Evolutionary conservation across 2,797 vertebrate genomes (phyloP), one percentile per base, ranked within the genome.

Genomic region (Gila robusta): DNA sequence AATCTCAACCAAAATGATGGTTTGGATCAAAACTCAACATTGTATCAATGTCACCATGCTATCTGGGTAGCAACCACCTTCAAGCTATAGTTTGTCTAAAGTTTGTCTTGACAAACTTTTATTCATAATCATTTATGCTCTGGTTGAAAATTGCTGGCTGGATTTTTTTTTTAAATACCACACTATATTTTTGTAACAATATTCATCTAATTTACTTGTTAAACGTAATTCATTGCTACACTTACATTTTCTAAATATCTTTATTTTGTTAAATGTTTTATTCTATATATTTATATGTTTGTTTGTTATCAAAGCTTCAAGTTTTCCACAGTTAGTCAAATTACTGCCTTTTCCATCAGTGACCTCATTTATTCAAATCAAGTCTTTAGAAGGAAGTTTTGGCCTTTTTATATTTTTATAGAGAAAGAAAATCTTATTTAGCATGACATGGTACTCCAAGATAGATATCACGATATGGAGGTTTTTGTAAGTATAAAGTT

Each of bases 291-390:
- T 78, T 41, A 2, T 3, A 16, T 74, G 26, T 17, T 35, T 67
- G 28, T n/a, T 39, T 41, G 28, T 54, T 7, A 19, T 12, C 16
- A 49, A 52, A 76, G 14, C 19, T 19, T 35, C 17, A 39, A 37
- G 11, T 78, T 59, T 78, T 78, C 35, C 49, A 35, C 28, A 37
- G 26, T 23, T 32, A 56, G 32, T 37, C 49, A 77, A 56, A 77
- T 54, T 1, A 3, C 32, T 28, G 11, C 3, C 4, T 4, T 76
- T 37, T 35, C 49, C 49, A 14, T 23, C 28, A 2, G 5, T 35
- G 54, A 59, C 6, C 23, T 78, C 1, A 26, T 62, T 78, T 78
- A 78, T 62, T 78, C 76, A 78, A 41, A 78, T 78, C 35, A 62
- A 59, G 23, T 9, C 23, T 39, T 39, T 41, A 6, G 32, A 35